Conservation (phyloP, 1,140 invertebrate species). For the Streblospio benedicti region DNA sequence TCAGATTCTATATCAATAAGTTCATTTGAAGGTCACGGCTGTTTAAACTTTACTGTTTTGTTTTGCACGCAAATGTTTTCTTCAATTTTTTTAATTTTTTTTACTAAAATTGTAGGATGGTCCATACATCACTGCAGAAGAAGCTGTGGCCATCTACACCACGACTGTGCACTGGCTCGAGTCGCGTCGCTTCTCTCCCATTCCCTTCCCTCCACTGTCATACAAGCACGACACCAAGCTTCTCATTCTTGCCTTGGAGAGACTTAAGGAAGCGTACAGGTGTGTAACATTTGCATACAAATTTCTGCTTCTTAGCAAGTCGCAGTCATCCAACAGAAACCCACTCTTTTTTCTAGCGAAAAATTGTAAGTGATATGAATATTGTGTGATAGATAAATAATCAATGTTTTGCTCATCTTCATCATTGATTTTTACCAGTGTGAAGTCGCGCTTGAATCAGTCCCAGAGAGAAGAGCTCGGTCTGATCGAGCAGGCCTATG, state of each 20-base stretch:
- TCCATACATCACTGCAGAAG: constrained; percentile 97
- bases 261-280: constrained; percentile 94
- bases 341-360: no score
- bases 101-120: constrained; percentile 62
- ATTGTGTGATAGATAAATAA: no score
- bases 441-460: constrained; percentile 96
- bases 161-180: constrained; percentile 99
- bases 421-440: constrained; percentile 57
- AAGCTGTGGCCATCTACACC: constrained; percentile 98
- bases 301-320: no score
- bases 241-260: constrained; percentile 88
- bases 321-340: no score
- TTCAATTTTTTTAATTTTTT: no score
- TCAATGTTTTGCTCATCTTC: no score
- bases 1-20: background rate
- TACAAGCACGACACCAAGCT: constrained; percentile 99
- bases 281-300: constrained; percentile 22
- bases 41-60: background rate
- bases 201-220: constrained; percentile 95
- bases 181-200: constrained; percentile 92
- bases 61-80: no score
- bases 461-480: constrained; percentile 97
- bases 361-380: no score
- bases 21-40: background rate
- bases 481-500: constrained; percentile 98